Evolutionary conservation across 2,888 invertebrate genomes (phyloP).

Genomic region (Parnassius glacialis): DNA sequence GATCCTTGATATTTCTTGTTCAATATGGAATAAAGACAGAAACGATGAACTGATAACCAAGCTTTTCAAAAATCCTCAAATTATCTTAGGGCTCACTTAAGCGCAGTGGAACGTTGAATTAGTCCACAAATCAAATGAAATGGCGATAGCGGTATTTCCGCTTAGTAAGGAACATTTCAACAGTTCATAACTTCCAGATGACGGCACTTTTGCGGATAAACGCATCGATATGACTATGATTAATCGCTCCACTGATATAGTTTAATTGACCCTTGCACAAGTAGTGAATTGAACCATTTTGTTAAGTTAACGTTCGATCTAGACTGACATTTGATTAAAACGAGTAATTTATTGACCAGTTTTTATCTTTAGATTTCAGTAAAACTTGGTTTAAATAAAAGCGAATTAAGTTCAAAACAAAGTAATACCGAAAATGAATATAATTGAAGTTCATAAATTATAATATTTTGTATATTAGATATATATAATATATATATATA

Average conservation of each 20-base stretch:
- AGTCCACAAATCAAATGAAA: constrained; percentile 17
- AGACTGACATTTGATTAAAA: constrained; percentile 8
- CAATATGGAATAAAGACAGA: not conserved
- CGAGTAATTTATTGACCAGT: not conserved
- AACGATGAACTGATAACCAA: not conserved
- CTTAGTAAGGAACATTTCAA: constrained; percentile 14
- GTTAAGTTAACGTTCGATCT: constrained; percentile 11
- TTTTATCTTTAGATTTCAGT: no score
- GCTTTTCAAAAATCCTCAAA: no score
- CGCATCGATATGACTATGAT: constrained; percentile 20
- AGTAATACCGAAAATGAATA: no score
- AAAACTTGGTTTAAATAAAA: no score
- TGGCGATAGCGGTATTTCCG: constrained; percentile 15
- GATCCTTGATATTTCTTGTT: not conserved
- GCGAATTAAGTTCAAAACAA: no score
- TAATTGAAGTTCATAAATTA: no score
- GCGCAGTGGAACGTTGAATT: constrained; percentile 4
- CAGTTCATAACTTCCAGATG: constrained; percentile 25
- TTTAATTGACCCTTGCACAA: constrained; percentile 22
- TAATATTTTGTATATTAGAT: no score
- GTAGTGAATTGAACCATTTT: constrained; percentile 17
- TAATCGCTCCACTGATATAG: constrained; percentile 14
- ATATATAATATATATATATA: no score
- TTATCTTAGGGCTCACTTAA: no score
- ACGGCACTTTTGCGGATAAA: constrained; percentile 21